Evolutionary conservation across 2,113 vertebrate species (phyloP).

Genomic region (Petroica traversi): DNA sequence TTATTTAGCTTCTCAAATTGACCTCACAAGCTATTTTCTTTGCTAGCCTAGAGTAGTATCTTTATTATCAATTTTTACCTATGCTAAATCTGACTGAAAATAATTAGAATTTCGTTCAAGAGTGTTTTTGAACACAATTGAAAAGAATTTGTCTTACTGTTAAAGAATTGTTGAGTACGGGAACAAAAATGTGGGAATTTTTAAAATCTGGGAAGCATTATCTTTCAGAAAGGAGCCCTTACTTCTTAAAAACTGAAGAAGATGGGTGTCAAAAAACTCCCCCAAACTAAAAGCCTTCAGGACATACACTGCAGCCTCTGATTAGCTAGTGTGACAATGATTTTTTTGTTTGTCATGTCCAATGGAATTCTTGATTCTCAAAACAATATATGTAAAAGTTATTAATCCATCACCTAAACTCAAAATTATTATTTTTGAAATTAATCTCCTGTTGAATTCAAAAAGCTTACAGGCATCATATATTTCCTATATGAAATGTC

Average conservation of each 20-base stretch:
- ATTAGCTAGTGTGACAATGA: background rate
- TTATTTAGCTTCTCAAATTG: background rate
- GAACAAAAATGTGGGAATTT: background rate
- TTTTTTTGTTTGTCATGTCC: background rate
- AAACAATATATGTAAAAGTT: background rate
- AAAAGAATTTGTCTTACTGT: background rate
- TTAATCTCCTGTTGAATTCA: background rate
- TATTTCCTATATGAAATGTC: background rate
- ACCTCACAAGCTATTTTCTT: background rate
- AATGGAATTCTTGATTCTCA: background rate
- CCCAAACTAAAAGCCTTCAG: background rate
- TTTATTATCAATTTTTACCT: background rate
- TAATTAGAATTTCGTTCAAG: background rate
- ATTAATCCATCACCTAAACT: background rate
- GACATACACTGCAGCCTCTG: background rate
- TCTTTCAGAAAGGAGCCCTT: background rate
- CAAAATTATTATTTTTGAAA: background rate
- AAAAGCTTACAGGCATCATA: background rate
- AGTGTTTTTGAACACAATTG: background rate
- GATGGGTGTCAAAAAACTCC: accelerated
- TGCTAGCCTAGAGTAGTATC: background rate
- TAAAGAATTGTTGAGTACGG: background rate
- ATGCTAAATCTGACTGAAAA: background rate
- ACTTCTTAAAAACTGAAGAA: background rate
- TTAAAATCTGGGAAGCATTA: background rate